Evolutionary conservation across 2,797 vertebrate genomes (phyloP).

Genomic region (Gadopsis marmoratus): DNA sequence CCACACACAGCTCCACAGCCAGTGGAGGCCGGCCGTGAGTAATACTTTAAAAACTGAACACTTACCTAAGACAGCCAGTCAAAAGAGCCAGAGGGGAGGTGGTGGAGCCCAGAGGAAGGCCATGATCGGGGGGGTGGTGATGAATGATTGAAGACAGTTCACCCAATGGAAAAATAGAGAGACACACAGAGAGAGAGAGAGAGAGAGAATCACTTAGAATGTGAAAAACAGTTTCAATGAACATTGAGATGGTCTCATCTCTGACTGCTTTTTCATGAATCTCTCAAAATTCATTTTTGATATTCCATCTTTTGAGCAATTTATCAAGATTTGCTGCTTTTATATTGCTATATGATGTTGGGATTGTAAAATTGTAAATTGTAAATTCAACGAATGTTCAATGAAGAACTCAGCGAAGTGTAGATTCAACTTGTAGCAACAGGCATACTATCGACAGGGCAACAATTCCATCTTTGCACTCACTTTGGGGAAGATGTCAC

Average conservation of each 20-base stretch:
- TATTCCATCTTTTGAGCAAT: too few species aligned
- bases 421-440: too few species aligned
- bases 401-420: background rate
- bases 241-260: background rate
- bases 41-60: constrained; percentile 76
- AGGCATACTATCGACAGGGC: background rate
- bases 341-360: too few species aligned
- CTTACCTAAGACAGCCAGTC: constrained; percentile 77
- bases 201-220: constrained; percentile 29
- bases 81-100: constrained; percentile 46
- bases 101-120: constrained; percentile 39
- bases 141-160: constrained; percentile 2
- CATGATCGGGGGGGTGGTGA: background rate
- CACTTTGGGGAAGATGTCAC: background rate
- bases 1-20: constrained; percentile 41
- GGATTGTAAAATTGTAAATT: too few species aligned
- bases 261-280: background rate
- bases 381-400: background rate
- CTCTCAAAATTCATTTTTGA: background rate
- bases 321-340: too few species aligned
- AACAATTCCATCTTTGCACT: background rate
- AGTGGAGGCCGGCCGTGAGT: constrained; percentile 67
- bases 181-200: background rate
- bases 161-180: constrained; percentile 1
- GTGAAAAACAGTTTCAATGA: background rate